Evolutionary conservation across 2,113 vertebrate species (phyloP), one percentile per base, ranked within the genome.

Genomic region (Microtus oregoni): DNA sequence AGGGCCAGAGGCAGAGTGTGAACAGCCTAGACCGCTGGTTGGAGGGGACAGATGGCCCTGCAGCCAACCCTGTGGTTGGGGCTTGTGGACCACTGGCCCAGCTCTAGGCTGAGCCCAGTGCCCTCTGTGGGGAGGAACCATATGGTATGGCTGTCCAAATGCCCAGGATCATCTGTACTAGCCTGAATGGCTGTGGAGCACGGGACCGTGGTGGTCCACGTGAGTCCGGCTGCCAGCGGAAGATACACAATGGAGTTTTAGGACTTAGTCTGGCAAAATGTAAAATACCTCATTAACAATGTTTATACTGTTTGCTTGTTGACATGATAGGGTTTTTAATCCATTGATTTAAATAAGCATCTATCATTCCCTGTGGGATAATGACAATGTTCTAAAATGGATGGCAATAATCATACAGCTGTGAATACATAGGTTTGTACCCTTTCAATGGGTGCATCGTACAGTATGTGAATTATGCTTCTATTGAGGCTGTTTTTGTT

Each of bases 61-160:
- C 0, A n/a, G 24, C n/a, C 47, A 20, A 7, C 5, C 58, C 89
- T 41, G 4, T 32, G 55, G 44, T 28, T 32, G 1, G 8, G 22
- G n/a, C 52, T 6, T 47, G 47, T 63, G 58, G 67, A 6, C n/a
- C 41, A 4, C 41, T 1, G 9, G 20, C 1, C 0, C 28, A 38
- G 38, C 50, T 82, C 20, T 38, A 2, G n/a, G 20, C 10, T 12
- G 5, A 22, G 20, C 8, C 73, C 73, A 44, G 1, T 26, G 20
- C 35, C 32, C 44, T 52, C 30, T 26, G 32, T 61, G 47, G 72
- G 38, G 44, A 85, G 32, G 77, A 72, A 11, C 7, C 38, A 3
- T 7, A 4, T 15, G 12, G 7, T 3, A 0, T 13, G 0, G 5
- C 12, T 41, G 13, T 68, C n/a, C 5, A 20, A 7, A 1, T 0